These are phyloP conservation scores for Luffia ferchaultella DNA, from an alignment of 2,888 invertebrate species.

Conservation along the genomic window DNA sequence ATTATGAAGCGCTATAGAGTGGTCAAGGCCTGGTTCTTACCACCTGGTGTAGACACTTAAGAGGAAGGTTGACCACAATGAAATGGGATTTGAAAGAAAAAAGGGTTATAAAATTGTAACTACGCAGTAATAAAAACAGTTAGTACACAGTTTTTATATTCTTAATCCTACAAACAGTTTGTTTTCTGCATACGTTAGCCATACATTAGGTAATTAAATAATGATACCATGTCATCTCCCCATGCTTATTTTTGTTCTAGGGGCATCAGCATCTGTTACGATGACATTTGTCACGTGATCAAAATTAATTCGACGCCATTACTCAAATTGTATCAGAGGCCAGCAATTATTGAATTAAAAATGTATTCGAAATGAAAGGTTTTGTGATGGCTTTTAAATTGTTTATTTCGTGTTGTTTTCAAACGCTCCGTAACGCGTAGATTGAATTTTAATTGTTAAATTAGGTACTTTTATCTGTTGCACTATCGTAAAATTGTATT, in stretches of 20 bases:
- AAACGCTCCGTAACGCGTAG: not conserved
- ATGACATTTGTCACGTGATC: conserved; percentile 61
- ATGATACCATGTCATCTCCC: conserved; percentile 26
- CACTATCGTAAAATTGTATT: too few species aligned
- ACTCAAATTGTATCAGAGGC: conserved; percentile 28
- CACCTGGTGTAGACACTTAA: too few species aligned
- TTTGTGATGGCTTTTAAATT: conserved; percentile 48
- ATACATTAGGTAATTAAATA: conserved; percentile 30
- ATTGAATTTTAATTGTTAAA: conserved; percentile 10
- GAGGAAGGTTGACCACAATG: too few species aligned
- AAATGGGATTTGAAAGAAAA: too few species aligned
- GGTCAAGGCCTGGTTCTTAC: too few species aligned
- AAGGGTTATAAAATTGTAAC: too few species aligned
- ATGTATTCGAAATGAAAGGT: conserved; percentile 46
- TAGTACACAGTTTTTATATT: too few species aligned
- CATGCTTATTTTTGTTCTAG: conserved; percentile 12
- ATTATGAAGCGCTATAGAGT: too few species aligned
- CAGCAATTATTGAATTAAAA: conserved; percentile 60
- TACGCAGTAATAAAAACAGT: too few species aligned
- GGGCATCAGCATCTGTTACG: conserved; percentile 43
- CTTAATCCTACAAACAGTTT: too few species aligned
- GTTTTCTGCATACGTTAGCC: too few species aligned
- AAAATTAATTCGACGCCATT: conserved; percentile 42
- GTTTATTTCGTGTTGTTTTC: conserved; percentile 16
- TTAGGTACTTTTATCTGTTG: too few species aligned